Percentiles rank a stretch among this genome's conserved stretches.
These are phyloP conservation scores for Grapholita molesta DNA, from an alignment of 1,140 invertebrate species.

Conservation along the genomic window DNA sequence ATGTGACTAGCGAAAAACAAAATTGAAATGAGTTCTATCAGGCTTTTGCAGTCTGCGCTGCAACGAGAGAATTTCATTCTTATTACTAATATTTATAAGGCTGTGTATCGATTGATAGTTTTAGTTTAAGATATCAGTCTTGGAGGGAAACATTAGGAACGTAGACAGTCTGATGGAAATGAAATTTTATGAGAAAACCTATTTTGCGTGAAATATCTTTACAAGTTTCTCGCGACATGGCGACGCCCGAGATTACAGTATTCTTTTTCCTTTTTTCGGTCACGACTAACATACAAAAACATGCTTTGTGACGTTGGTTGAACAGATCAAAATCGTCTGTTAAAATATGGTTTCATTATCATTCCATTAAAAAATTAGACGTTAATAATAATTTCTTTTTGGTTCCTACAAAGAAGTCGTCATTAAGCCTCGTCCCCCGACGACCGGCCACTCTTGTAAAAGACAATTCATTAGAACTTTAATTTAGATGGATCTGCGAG, in stretches of 20 bases:
- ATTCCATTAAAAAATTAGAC: background rate
- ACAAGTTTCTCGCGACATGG: background rate
- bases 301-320: background rate
- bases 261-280: background rate
- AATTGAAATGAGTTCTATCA: background rate
- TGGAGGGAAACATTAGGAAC: background rate
- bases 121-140: background rate
- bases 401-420: background rate
- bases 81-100: background rate
- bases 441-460: background rate
- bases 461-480: constrained; percentile 11
- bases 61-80: background rate
- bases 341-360: background rate
- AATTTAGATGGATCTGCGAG: constrained; percentile 17
- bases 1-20: background rate
- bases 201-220: constrained; percentile 7
- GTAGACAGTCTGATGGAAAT: constrained; percentile 2
- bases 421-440: constrained; percentile 3
- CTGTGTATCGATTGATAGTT: background rate
- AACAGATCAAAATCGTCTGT: background rate
- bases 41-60: background rate
- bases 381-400: background rate
- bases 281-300: background rate
- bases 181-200: constrained; percentile 9
- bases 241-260: background rate